Percentiles rank a stretch among this genome's conserved stretches.
These are phyloP conservation scores for Unio pictorum DNA, from an alignment of 2,888 invertebrate genomes.

Conservation along the genomic window DNA sequence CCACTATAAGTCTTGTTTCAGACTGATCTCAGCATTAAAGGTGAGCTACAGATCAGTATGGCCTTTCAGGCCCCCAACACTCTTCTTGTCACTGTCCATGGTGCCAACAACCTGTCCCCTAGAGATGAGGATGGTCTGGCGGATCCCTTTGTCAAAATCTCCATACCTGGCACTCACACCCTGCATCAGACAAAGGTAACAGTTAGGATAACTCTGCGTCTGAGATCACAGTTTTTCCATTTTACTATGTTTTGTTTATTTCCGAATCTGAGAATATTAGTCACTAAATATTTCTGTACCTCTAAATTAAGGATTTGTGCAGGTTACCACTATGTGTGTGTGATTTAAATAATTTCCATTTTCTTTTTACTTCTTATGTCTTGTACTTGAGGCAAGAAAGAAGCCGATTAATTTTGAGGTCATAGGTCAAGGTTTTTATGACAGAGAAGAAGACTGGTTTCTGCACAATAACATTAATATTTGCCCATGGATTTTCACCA, in stretches of 20 bases:
- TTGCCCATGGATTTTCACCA: too few species aligned
- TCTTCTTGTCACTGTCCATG: conserved; percentile 57
- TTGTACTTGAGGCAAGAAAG: too few species aligned
- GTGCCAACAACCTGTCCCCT: conserved; percentile 49
- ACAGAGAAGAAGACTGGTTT: too few species aligned
- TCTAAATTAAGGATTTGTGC: too few species aligned
- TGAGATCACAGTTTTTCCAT: background rate
- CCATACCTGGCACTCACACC: conserved; percentile 56
- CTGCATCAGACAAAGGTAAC: conserved; percentile 56
- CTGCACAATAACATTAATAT: too few species aligned
- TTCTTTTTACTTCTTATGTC: too few species aligned
- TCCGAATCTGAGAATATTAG: too few species aligned
- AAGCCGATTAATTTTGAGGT: too few species aligned
- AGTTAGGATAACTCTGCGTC: background rate
- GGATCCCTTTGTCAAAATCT: conserved; percentile 60
- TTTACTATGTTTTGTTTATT: background rate
- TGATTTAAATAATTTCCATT: too few species aligned
- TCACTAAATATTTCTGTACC: too few species aligned
- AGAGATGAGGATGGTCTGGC: conserved; percentile 43
- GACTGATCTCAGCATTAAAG: conserved; percentile 62
- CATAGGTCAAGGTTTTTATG: too few species aligned
- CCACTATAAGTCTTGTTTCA: conserved; percentile 23
- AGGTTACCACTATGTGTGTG: too few species aligned
- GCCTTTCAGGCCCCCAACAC: conserved; percentile 48
- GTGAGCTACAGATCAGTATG: conserved; percentile 59